Conservation (phyloP, 1,140 invertebrate genomes). For the Drosophila eugracilis region DNA sequence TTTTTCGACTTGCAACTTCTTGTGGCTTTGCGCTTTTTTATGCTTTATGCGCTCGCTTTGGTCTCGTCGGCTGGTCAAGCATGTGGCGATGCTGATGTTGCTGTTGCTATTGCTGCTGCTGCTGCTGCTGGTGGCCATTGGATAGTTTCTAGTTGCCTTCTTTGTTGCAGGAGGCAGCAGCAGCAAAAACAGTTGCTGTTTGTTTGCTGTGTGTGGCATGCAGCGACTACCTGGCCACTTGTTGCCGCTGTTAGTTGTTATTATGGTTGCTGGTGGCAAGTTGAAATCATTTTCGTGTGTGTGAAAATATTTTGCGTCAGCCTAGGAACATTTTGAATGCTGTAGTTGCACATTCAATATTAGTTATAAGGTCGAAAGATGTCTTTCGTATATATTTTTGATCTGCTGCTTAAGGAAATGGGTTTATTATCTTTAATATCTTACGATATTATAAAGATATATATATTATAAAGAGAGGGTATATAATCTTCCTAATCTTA, state of each 20-base stretch:
- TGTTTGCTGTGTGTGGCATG: constrained; percentile 77
- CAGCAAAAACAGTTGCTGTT: constrained; percentile 65
- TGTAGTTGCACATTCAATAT: background rate
- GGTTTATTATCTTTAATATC: no score
- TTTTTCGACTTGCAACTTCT: constrained; percentile 75
- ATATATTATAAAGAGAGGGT: background rate
- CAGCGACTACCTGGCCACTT: constrained; percentile 58
- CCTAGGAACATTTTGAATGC: constrained; percentile 31
- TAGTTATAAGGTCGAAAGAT: background rate
- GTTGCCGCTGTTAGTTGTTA: constrained; percentile 49
- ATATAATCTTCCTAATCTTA: background rate
- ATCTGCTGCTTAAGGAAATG: no score
- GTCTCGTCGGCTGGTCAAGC: constrained; percentile 71
- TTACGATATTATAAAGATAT: no score
- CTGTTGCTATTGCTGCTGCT: constrained; percentile 37
- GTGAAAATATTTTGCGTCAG: constrained; percentile 74
- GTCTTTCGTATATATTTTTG: constrained; percentile 6
- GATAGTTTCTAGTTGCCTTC: constrained; percentile 51
- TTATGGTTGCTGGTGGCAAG: constrained; percentile 71
- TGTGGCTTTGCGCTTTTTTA: constrained; percentile 76
- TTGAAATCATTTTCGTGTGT: constrained; percentile 74
- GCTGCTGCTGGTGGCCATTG: constrained; percentile 56
- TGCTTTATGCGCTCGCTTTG: constrained; percentile 78
- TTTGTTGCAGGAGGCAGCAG: constrained; percentile 52
- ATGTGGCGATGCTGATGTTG: constrained; percentile 45